phyloP scores from a whole-genome alignment of 1,140 invertebrate genomes.

The Drosophila nebulosa region DNA sequence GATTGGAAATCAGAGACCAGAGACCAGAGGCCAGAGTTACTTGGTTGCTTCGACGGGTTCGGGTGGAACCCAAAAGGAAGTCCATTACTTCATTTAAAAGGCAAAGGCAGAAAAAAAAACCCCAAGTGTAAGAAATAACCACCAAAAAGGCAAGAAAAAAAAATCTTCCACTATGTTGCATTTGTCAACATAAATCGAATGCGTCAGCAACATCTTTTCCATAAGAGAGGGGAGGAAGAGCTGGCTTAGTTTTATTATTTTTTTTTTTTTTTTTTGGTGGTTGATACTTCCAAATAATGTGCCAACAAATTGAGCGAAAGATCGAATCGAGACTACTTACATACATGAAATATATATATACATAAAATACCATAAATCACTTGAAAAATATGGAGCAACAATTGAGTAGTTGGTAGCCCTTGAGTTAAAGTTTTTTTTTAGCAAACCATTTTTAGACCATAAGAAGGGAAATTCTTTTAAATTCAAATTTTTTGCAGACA shows the following conservation, averaged over 20 bases:
- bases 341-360: conserved; percentile 20
- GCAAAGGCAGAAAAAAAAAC: conserved; percentile 27
- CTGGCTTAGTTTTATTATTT: background rate
- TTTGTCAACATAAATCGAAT: conserved; percentile 66
- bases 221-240: background rate
- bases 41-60: background rate
- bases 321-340: conserved; percentile 20
- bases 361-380: background rate
- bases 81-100: conserved; percentile 52
- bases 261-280: conserved; percentile 2
- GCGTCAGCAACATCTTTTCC: conserved; percentile 48
- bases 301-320: conserved; percentile 58
- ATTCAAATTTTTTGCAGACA: background rate
- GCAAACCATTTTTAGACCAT: background rate
- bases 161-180: conserved; percentile 65
- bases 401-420: background rate
- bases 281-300: conserved; percentile 47
- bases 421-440: background rate
- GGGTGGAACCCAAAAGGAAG: conserved; percentile 21
- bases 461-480: background rate
- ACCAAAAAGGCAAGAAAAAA: conserved; percentile 40
- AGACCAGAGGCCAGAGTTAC: conserved; percentile 12
- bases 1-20: conserved; percentile 69
- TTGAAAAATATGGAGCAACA: background rate
- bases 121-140: conserved; percentile 66